A percentile compares a stretch with the other conserved stretches of the same genome.
Evolutionary conservation across 2,888 invertebrate genomes (phyloP).

Genomic region (Phrixothrix hirtus): DNA sequence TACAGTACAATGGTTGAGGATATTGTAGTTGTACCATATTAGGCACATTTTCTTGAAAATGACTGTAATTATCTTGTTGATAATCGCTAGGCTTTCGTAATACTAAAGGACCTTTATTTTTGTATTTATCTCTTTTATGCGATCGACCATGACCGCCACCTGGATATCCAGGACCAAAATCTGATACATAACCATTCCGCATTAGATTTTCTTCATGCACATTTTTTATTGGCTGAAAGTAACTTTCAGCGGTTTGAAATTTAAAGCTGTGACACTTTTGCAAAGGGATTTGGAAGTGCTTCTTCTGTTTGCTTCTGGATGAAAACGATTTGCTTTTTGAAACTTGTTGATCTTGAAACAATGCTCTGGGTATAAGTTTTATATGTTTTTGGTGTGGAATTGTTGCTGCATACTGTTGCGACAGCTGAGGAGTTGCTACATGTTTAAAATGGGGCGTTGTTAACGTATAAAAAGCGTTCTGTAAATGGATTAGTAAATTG

Average conservation of each 20-base stretch:
- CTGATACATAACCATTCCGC: constrained; percentile 53
- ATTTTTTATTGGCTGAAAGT: constrained; percentile 68
- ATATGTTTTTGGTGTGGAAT: constrained; percentile 60
- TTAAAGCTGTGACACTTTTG: constrained; percentile 69
- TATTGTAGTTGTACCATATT: constrained; percentile 55
- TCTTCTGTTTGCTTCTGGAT: constrained; percentile 58
- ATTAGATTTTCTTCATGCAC: constrained; percentile 59
- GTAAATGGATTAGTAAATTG: constrained; percentile 41
- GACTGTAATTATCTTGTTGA: constrained; percentile 43
- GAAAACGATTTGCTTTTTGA: constrained; percentile 55
- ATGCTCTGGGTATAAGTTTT: constrained; percentile 56
- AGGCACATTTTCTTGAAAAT: constrained; percentile 50
- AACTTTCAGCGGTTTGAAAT: constrained; percentile 60
- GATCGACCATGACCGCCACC: constrained; percentile 42
- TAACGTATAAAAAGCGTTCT: constrained; percentile 58
- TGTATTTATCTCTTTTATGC: constrained; percentile 43
- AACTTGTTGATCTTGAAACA: constrained; percentile 52
- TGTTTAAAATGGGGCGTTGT: constrained; percentile 62
- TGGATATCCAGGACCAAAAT: constrained; percentile 46
- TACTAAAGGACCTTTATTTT: constrained; percentile 52
- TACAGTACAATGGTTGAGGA: constrained; percentile 52
- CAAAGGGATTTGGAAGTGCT: constrained; percentile 66
- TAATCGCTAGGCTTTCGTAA: constrained; percentile 50
- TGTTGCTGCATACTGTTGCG: constrained; percentile 58
- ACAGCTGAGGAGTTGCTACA: constrained; percentile 58